phyloP scores from a whole-genome alignment of 2,113 vertebrate genomes.

The Glaucidium brasilianum region DNA sequence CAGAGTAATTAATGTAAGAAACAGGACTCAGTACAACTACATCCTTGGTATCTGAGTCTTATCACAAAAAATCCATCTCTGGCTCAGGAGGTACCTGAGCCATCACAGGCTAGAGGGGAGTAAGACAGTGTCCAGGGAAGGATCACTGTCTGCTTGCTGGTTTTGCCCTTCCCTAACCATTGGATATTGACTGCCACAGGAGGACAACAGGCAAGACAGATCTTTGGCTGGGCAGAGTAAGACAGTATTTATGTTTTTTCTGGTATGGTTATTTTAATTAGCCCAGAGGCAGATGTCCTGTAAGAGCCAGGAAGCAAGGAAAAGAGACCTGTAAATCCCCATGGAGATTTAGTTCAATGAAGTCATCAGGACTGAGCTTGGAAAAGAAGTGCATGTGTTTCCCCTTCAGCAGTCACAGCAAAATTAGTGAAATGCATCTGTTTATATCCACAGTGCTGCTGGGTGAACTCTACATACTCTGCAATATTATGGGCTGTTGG shows the following conservation, averaged over 20 bases:
- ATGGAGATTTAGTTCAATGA: neutral
- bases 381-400: neutral
- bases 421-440: neutral
- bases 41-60: neutral
- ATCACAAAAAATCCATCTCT: neutral
- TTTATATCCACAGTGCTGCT: neutral
- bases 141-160: neutral
- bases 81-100: neutral
- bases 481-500: neutral
- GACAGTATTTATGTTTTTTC: neutral
- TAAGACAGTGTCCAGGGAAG: neutral
- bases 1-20: neutral
- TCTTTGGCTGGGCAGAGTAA: neutral
- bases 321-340: neutral
- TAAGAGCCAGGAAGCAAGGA: neutral
- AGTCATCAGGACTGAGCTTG: neutral
- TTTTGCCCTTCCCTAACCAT: neutral
- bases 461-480: neutral
- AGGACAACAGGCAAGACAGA: neutral
- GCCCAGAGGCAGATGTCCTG: neutral
- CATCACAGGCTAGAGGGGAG: neutral
- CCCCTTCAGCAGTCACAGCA: neutral
- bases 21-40: neutral
- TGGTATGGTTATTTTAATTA: neutral
- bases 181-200: neutral